Evolutionary conservation across 2,113 vertebrate species (phyloP).

Genomic region (Caloenas nicobarica): DNA sequence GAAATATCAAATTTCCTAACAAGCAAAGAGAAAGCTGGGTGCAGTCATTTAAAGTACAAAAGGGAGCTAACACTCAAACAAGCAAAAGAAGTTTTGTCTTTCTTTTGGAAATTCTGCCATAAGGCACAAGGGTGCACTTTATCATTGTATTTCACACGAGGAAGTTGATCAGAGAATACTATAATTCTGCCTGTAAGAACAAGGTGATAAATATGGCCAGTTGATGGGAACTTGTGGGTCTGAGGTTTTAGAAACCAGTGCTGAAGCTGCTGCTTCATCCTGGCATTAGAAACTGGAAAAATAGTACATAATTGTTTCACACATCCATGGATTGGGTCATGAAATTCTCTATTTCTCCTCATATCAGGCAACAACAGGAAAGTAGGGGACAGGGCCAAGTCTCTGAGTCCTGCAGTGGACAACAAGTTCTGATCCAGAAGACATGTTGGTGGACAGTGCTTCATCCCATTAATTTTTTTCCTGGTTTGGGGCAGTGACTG

Average conservation of each 20-base stretch:
- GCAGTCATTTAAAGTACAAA: background rate
- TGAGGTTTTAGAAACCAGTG: fast-evolving
- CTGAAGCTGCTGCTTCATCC: background rate
- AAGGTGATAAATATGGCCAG: background rate
- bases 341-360: background rate
- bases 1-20: background rate
- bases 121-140: background rate
- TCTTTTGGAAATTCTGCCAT: background rate
- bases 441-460: background rate
- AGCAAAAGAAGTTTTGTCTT: background rate
- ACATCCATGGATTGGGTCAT: fast-evolving
- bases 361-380: background rate
- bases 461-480: background rate
- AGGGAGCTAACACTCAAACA: background rate
- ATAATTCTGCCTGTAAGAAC: background rate
- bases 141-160: background rate
- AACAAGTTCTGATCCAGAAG: background rate
- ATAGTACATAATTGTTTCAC: background rate
- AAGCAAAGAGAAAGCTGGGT: background rate
- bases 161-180: background rate
- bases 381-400: background rate
- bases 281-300: background rate
- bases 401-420: background rate
- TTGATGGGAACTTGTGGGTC: background rate
- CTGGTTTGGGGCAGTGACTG: background rate